These are phyloP conservation scores for Rhopalosiphum nymphaeae DNA, from an alignment of 2,888 invertebrate species.

Conservation along the genomic window DNA sequence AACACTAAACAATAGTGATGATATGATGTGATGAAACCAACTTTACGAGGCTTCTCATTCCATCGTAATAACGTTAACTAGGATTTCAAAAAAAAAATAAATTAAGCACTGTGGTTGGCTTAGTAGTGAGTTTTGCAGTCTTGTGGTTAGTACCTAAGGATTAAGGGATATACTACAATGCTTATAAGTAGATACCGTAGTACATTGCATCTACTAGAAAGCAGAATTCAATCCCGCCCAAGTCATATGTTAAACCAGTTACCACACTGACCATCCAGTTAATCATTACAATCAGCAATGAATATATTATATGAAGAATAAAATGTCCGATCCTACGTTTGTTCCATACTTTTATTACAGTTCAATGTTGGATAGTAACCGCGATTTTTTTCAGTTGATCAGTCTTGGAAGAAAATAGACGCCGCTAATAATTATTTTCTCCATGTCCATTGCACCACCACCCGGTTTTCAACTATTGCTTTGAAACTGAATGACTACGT, in stretches of 20 bases:
- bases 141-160: background rate
- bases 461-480: background rate
- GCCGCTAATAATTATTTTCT: background rate
- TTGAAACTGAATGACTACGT: background rate
- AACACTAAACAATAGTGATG: background rate
- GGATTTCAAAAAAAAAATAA: background rate
- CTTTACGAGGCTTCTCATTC: too few species aligned
- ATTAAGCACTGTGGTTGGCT: background rate
- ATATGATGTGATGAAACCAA: background rate
- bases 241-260: background rate
- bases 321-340: background rate
- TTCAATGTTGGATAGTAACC: background rate
- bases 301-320: background rate
- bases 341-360: background rate
- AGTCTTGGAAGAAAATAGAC: background rate
- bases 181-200: background rate
- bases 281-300: background rate
- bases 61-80: background rate
- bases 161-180: background rate
- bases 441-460: background rate
- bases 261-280: background rate
- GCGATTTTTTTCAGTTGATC: background rate
- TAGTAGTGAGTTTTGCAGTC: background rate
- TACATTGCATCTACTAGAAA: background rate
- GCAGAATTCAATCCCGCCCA: background rate